Evolutionary conservation across 2,888 invertebrate genomes (phyloP).

Genomic region (Harpagoxenus sublaevis): DNA sequence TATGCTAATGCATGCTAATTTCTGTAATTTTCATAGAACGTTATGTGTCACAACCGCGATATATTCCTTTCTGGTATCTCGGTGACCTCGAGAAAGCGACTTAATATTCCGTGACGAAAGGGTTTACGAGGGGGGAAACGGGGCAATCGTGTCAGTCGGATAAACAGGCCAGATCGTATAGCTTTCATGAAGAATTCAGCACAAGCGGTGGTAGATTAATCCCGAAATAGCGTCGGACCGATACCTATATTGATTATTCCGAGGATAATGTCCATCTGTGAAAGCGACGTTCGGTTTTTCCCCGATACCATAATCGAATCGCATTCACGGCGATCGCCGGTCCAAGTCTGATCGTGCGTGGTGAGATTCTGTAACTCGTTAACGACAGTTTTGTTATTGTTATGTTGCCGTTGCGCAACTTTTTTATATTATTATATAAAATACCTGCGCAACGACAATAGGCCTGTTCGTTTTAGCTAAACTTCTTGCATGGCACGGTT

Average conservation of each 20-base stretch:
- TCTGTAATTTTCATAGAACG: not conserved
- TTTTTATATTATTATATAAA: no score
- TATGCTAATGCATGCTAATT: constrained; percentile 23
- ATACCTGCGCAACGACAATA: no score
- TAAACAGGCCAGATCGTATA: not conserved
- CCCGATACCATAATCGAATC: not conserved
- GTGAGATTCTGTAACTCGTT: no score
- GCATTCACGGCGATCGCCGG: not conserved
- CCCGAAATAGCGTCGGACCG: constrained; percentile 13
- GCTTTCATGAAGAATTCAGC: constrained; percentile 14
- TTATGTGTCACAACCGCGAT: not conserved
- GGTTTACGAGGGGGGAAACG: not conserved
- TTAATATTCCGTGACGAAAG: not conserved
- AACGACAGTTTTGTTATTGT: no score
- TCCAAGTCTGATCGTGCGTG: constrained; percentile 25
- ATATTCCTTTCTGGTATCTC: not conserved
- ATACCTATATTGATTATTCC: constrained; percentile 14
- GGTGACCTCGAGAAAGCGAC: not conserved
- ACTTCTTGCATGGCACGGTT: no score
- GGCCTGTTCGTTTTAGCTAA: no score
- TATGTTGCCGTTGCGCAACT: no score
- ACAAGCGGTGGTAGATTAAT: not conserved
- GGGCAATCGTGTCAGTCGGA: not conserved
- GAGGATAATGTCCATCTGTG: not conserved
- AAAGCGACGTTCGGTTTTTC: not conserved